Conservation (phyloP, 2,113 vertebrate species). For the Nycticorax nycticorax region DNA sequence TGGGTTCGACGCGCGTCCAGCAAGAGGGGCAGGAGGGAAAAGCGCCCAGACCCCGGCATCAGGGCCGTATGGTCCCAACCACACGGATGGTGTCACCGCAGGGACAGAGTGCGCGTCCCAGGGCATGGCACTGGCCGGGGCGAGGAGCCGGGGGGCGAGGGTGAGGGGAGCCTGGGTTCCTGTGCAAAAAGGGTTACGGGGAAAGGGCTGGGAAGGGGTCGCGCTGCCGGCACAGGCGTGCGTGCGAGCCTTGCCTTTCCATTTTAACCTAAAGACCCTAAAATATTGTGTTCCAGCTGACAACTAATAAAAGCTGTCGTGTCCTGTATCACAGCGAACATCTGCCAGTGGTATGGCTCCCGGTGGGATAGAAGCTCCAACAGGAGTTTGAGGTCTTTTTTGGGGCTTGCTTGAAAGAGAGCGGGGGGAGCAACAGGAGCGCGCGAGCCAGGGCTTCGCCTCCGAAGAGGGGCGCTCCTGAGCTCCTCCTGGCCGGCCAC, state of each 20-base stretch:
- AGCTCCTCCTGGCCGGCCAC: neutral
- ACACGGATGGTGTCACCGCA: fast-evolving
- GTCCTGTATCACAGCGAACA: constrained; percentile 58
- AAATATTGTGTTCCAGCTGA: constrained; percentile 56
- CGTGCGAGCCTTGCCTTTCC: constrained; percentile 1
- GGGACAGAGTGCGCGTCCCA: fast-evolving
- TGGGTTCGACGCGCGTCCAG: neutral
- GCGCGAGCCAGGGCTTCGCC: neutral
- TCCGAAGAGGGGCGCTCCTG: neutral
- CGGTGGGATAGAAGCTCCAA: neutral
- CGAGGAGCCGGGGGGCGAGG: fast-evolving
- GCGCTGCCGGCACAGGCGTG: neutral
- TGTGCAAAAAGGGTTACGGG: neutral
- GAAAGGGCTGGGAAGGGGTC: neutral
- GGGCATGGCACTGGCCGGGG: fast-evolving
- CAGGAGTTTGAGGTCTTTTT: neutral
- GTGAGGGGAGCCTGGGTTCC: neutral
- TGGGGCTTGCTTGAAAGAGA: neutral
- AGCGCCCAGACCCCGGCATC: neutral
- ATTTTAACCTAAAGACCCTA: constrained; percentile 44
- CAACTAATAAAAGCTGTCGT: constrained; percentile 54
- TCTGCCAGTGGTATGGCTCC: constrained; percentile 36
- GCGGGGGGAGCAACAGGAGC: neutral
- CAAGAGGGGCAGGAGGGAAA: neutral
- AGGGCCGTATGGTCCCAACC: fast-evolving